These are phyloP conservation scores for Stercorarius parasiticus DNA, from an alignment of 2,113 vertebrate species.

Conservation along the genomic window DNA sequence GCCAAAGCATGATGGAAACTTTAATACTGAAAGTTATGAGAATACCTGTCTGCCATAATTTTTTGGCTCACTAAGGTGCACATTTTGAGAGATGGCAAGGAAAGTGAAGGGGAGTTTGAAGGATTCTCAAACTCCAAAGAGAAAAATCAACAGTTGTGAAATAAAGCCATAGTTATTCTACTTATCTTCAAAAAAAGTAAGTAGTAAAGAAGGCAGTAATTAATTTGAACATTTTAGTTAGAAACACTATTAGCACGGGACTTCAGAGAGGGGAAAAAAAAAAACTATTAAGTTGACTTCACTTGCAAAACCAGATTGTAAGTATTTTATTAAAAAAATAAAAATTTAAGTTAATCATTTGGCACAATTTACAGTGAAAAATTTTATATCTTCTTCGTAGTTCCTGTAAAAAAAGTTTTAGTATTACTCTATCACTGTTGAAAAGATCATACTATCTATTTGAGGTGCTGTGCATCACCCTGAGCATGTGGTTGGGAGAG, in stretches of 20 bases:
- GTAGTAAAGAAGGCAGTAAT: background rate
- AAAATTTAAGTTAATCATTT: background rate
- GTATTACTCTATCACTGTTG: background rate
- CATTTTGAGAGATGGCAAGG: slow-evolving; percentile 1
- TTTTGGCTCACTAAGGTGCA: slow-evolving; percentile 20
- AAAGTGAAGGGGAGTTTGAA: background rate
- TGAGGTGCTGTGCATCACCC: background rate
- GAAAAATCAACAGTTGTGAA: background rate
- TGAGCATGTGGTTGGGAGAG: background rate
- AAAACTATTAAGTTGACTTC: background rate
- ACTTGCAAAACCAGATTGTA: background rate
- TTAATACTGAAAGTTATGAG: background rate
- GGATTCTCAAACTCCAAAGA: background rate
- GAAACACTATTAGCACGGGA: background rate
- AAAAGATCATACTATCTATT: background rate
- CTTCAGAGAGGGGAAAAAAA: background rate
- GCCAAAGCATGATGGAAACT: slow-evolving; percentile 47
- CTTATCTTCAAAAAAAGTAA: background rate
- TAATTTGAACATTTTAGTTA: background rate
- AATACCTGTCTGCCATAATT: slow-evolving; percentile 13
- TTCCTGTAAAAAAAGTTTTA: background rate
- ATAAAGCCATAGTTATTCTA: background rate
- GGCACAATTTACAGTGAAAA: background rate
- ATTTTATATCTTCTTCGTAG: background rate
- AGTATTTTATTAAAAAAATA: background rate